These are phyloP conservation scores for Sakesphorus luctuosus DNA, from an alignment of 2,113 vertebrate genomes.

Conservation along the genomic window DNA sequence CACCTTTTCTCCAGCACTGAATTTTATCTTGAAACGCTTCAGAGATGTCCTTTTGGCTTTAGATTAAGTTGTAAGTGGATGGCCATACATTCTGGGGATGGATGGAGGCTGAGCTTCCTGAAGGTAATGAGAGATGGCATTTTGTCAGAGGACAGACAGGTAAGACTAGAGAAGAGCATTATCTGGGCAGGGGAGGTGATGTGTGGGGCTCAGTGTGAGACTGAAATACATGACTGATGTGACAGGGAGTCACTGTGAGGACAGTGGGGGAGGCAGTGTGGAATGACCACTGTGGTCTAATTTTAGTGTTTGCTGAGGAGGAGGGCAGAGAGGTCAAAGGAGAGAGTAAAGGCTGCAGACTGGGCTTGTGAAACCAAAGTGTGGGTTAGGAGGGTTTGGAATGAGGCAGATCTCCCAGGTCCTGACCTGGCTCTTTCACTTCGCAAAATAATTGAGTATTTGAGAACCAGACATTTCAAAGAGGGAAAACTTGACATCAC, in stretches of 20 bases:
- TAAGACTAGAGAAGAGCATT: neutral
- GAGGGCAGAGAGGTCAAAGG: conserved; percentile 15
- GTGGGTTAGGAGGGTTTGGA: neutral
- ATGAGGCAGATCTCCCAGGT: neutral
- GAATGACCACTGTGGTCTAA: neutral
- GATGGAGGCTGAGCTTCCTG: neutral
- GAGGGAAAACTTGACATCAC: neutral
- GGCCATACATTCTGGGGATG: neutral
- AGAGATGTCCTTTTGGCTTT: neutral
- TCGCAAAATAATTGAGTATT: neutral
- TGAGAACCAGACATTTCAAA: neutral
- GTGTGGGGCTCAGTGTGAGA: neutral
- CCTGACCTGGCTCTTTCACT: neutral
- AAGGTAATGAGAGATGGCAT: neutral
- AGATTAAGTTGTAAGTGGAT: neutral
- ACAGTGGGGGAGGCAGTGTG: neutral
- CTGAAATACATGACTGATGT: neutral
- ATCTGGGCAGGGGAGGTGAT: neutral
- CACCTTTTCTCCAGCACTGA: neutral
- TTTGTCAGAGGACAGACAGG: neutral
- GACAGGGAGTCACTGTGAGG: neutral
- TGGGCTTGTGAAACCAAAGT: neutral
- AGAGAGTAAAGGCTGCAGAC: neutral
- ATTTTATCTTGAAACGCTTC: neutral
- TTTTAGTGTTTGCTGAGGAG: conserved; percentile 40